phyloP scores from a whole-genome alignment of 2,888 invertebrate genomes.

The Hetaerina titia region DNA sequence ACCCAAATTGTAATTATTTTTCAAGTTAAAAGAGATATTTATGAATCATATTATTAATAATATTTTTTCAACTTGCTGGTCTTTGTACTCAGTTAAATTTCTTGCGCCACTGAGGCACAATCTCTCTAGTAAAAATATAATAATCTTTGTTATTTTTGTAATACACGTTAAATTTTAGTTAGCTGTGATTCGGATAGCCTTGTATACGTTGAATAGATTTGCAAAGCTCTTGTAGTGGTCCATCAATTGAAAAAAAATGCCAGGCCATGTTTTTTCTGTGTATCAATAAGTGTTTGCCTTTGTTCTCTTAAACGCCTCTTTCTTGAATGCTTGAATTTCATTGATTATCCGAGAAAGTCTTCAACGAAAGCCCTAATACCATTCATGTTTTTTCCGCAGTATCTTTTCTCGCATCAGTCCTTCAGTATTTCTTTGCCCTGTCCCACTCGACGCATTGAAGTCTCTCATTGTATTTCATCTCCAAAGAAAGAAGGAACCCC shows the following conservation, averaged over 20 bases:
- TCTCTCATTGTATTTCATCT: neutral
- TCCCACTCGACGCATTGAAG: neutral
- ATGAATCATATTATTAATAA: too few species aligned
- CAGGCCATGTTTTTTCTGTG: neutral
- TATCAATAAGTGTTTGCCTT: neutral
- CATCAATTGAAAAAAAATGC: neutral
- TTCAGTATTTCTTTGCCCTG: neutral
- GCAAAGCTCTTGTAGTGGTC: neutral
- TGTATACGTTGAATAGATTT: too few species aligned
- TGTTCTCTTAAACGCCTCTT: neutral
- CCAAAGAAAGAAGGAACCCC: neutral
- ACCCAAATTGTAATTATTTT: too few species aligned
- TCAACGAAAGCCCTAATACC: neutral
- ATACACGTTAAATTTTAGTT: too few species aligned
- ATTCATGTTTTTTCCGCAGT: neutral
- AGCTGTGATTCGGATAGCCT: too few species aligned
- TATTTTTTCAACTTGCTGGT: too few species aligned
- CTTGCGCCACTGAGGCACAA: too few species aligned
- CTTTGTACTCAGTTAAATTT: too few species aligned
- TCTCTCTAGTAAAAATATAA: too few species aligned
- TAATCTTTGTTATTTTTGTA: too few species aligned
- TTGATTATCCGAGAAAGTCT: neutral
- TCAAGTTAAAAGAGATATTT: too few species aligned
- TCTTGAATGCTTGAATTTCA: neutral
- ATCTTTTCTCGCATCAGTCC: conserved; percentile 6